phyloP scores from a whole-genome alignment of 2,888 invertebrate species.

The Acronicta alni region DNA sequence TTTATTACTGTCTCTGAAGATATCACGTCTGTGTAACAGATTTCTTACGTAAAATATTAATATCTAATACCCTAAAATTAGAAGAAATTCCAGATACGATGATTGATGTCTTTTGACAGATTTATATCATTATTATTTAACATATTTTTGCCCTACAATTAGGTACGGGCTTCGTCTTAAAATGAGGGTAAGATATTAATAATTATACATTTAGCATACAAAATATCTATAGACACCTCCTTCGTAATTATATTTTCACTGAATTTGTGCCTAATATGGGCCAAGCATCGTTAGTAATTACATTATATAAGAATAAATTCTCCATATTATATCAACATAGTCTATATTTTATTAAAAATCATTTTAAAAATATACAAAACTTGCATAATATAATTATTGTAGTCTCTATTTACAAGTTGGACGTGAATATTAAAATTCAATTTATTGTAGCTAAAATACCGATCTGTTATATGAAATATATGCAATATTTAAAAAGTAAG shows the following conservation, averaged over 20 bases:
- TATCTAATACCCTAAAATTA: constrained; percentile 1
- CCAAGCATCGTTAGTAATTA: constrained; percentile 6
- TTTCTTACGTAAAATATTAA: constrained; percentile 16
- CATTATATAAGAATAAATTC: too few relatives aligned
- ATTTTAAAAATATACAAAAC: not conserved
- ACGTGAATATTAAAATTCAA: constrained; percentile 45
- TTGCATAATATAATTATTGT: constrained; percentile 26
- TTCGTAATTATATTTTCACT: too few relatives aligned
- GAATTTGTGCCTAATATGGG: not conserved
- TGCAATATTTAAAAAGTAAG: constrained; percentile 32
- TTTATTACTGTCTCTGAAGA: constrained; percentile 52
- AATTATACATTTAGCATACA: too few relatives aligned
- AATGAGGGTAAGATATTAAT: too few relatives aligned
- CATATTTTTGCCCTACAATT: too few relatives aligned
- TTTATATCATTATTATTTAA: too few relatives aligned
- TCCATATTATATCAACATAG: constrained; percentile 5
- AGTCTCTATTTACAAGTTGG: constrained; percentile 12
- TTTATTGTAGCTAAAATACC: constrained; percentile 12
- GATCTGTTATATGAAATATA: constrained; percentile 33
- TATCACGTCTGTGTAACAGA: constrained; percentile 38
- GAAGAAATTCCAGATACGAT: not conserved
- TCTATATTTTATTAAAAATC: not conserved
- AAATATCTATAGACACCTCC: too few relatives aligned
- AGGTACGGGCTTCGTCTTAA: too few relatives aligned
- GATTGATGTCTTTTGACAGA: not conserved